phyloP scores from a whole-genome alignment of 2,113 vertebrate species.

The Entosphenus tridentatus region DNA sequence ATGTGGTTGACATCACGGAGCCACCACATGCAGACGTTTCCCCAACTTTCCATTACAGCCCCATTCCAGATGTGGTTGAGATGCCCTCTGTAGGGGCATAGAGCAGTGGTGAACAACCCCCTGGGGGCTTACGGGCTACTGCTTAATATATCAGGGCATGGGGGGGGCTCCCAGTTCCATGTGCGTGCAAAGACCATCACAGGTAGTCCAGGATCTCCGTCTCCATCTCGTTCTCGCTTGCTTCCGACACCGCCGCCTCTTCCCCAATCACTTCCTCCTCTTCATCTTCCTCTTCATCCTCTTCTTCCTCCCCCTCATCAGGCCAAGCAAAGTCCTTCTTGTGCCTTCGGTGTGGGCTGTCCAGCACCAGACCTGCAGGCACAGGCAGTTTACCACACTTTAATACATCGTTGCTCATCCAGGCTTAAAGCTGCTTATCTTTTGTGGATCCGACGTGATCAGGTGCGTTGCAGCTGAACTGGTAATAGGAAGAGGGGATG shows the following conservation, averaged over 20 bases:
- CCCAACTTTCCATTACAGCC: no score
- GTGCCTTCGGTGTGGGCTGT: not conserved
- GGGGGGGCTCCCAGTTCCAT: not conserved
- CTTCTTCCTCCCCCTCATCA: constrained; percentile 12
- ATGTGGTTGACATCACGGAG: no score
- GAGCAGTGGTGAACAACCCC: no score
- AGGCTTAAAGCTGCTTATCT: no score
- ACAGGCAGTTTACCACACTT: no score
- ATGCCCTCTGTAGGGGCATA: no score
- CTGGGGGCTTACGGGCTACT: not conserved
- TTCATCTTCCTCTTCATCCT: constrained; percentile 36
- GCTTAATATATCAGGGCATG: not conserved
- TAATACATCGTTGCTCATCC: no score
- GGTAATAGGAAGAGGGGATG: no score
- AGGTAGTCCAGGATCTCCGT: constrained; percentile 81
- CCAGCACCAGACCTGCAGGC: not conserved
- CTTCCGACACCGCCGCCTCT: constrained; percentile 60
- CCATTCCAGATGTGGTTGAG: no score
- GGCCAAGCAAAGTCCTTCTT: not conserved
- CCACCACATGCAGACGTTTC: no score
- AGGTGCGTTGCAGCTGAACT: no score
- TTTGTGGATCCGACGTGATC: no score
- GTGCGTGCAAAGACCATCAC: constrained; percentile 15
- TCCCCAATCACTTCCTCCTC: constrained; percentile 51
- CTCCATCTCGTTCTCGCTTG: constrained; percentile 94